Percentiles rank a stretch among this genome's conserved stretches.
Conservation (phyloP, 2,888 invertebrate genomes). For the Pristionchus mayeri region DNA sequence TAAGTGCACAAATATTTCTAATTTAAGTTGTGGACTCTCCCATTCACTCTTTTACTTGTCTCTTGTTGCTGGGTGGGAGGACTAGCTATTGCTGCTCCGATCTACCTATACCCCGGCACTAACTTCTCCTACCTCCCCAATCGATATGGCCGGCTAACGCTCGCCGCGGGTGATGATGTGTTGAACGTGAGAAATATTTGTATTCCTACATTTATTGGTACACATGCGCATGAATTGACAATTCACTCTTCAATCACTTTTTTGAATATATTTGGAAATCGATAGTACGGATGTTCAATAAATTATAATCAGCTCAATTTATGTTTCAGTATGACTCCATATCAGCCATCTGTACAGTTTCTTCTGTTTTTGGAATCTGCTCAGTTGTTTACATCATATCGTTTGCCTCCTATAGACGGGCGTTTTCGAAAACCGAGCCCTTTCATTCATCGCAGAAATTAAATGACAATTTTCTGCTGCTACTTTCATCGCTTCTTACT, state of each 20-base stretch:
- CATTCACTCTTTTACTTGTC: background rate
- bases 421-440: background rate
- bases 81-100: background rate
- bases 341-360: background rate
- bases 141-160: background rate
- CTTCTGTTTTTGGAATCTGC: background rate
- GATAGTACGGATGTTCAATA: too few relatives aligned
- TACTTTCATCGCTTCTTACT: background rate
- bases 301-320: too few relatives aligned
- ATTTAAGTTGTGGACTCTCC: background rate
- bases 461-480: background rate
- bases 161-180: background rate
- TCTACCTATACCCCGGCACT: background rate
- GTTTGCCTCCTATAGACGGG: background rate
- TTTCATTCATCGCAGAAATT: background rate
- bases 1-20: too few relatives aligned
- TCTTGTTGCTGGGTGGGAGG: background rate
- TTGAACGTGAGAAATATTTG: slow-evolving; percentile 1
- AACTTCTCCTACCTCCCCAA: slow-evolving; percentile 24
- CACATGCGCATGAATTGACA: too few relatives aligned
- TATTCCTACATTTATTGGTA: too few relatives aligned
- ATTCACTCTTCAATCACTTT: too few relatives aligned
- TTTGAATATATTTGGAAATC: too few relatives aligned
- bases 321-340: slow-evolving; percentile 26
- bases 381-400: background rate